Evolutionary conservation across 2,113 vertebrate genomes (phyloP), one percentile per base, ranked within the genome.

Genomic region (Leiothrix lutea): DNA sequence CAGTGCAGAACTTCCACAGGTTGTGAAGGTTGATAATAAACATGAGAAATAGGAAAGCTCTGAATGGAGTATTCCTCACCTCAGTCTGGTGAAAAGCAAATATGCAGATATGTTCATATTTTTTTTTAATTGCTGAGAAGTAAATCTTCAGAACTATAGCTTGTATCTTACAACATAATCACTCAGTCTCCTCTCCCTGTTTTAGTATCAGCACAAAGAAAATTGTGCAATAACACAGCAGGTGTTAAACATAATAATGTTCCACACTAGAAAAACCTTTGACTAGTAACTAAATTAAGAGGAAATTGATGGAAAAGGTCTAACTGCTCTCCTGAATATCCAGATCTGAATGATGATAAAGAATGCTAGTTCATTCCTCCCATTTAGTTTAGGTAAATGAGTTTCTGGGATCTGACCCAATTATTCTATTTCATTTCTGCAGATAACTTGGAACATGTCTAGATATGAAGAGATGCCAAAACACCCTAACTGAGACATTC

Each of bases 161-260:
- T 86, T 93, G 45, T 67, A 19, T 86, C 86, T 92, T 83, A 62
- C 82, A 88, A 79, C 14, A 54, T 82, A 95, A 94, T 80, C 80
- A 70, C 31, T 97, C 69, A 66, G 38, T 88, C 60, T 85, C 9
- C 51, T 94, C 74, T 80, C 36, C 47, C 56, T 86, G 26, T 84
- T 95, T 90, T 91, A 94, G 62, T 92, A 88, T 78, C 80, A 92
- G 86, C 77, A 67, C 92, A 92, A 97, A 92, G 80, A 94, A 95
- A 95, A 94, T 29, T 38, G 47, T 81, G 56, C 77, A 88, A 33
- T 96, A 92, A 94, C 83, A 84, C 80, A 92, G 94, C 91, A 92
- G 91, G 91, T 96, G 92, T 81, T 96, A 95, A 86, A 64, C 67
- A 67, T 92, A 83, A 86, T 83, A 92, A 83, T 1, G 1, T 84